These are phyloP conservation scores for Bombus pyrosoma DNA, from an alignment of 1,140 invertebrate genomes.

Conservation along the genomic window DNA sequence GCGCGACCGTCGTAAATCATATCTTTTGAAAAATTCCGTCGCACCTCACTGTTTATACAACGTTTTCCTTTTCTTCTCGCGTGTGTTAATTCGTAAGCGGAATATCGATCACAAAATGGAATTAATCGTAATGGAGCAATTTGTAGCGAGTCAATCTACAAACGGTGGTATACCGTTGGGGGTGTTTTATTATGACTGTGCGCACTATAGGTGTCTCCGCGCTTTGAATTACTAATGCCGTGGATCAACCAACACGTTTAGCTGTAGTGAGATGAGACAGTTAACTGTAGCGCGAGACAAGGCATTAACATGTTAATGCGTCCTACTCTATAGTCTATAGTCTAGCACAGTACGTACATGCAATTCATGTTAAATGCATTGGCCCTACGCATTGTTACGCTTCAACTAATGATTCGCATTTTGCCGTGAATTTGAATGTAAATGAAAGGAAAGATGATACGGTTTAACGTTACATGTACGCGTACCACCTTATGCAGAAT, in stretches of 20 bases:
- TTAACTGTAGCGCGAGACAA: constrained; percentile 50
- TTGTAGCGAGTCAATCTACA: constrained; percentile 26
- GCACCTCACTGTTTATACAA: neutral
- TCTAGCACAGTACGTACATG: constrained; percentile 15
- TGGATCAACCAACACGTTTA: constrained; percentile 49
- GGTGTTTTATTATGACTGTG: constrained; percentile 52
- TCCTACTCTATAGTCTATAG: constrained; percentile 19
- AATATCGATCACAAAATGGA: neutral
- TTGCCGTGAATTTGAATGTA: constrained; percentile 38
- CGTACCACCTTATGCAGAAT: too few species aligned
- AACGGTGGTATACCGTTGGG: neutral
- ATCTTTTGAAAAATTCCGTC: neutral
- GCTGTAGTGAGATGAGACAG: constrained; percentile 37
- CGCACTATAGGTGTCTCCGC: constrained; percentile 17
- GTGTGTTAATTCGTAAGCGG: neutral
- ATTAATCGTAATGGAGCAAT: constrained; percentile 16
- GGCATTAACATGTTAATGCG: constrained; percentile 55
- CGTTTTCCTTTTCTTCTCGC: neutral
- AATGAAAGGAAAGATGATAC: constrained; percentile 39
- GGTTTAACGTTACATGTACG: neutral
- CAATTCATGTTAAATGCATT: constrained; percentile 55
- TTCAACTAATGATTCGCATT: constrained; percentile 33
- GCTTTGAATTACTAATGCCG: constrained; percentile 52
- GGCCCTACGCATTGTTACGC: constrained; percentile 41
- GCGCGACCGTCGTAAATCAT: neutral